Base-by-base conservation (phyloP, 2,888 invertebrate genomes). In the Clepsis dumicolana region DNA sequence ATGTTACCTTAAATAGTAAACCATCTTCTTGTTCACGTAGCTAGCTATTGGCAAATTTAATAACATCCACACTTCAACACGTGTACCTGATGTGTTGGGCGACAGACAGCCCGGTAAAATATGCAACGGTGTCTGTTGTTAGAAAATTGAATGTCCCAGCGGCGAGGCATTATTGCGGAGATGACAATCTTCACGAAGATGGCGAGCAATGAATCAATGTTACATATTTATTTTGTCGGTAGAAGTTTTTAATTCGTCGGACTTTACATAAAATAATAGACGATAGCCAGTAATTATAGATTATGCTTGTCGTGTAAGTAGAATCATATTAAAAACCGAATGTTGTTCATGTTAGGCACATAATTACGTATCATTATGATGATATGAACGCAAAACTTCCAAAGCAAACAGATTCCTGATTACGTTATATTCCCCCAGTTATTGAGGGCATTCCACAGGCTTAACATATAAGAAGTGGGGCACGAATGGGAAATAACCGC, bases 121-220 rank as follows among this genome's bases (percentile, higher is more conserved):
- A 41, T 59, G 59, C 59, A 59, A 25, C 16, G 59, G 25, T 21
- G 59, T 25, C 59, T 59, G 38, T 56, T 56, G 56, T 59, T 41
- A 25, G 38, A 41, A 59, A 59, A 59, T 59, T 59, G 59, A 25
- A 41, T 16, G 59, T 16, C 41, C 25, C 54, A 10, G n/a, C n/a
- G 16, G 25, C 29, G 35, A 12, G 12, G 21, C 56, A 35, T 59
- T 59, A 41, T 59, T 41, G 59, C 4, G 38, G 25, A 25, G 25
- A 59, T 41, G 35, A 41, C 25, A 25, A 59, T 41, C 24, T 41
- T 57, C n/a, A 1, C 7, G n/a, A 10, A 50, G 24, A 50, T 3
- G 50, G 14, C 21, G 4, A 24, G 21, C 52, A 21, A 21, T 7
- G 27, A 27, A 52, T 16, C 52, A 25, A 27, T 27, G 3, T 52